phyloP scores from a whole-genome alignment of 2,113 vertebrate genomes.

The Corythaeola cristata region DNA sequence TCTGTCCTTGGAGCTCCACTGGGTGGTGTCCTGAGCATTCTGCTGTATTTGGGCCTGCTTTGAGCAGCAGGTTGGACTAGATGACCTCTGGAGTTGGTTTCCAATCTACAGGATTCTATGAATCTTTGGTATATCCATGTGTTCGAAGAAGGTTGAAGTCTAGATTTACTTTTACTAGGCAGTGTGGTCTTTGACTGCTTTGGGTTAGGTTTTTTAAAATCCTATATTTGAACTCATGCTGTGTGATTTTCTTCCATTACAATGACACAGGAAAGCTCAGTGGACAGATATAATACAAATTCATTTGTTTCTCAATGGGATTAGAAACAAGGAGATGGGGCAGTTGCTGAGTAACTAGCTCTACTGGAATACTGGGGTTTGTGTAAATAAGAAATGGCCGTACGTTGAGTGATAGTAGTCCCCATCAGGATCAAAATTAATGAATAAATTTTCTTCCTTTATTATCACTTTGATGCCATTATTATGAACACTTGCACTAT shows the following conservation, averaged over 20 bases:
- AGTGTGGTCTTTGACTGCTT: neutral
- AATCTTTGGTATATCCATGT: neutral
- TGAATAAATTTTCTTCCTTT: neutral
- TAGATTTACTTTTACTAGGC: neutral
- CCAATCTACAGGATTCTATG: neutral
- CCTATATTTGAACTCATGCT: neutral
- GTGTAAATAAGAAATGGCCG: neutral
- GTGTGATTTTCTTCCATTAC: neutral
- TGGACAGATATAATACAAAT: neutral
- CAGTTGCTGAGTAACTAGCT: neutral
- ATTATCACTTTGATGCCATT: neutral
- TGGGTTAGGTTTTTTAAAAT: neutral
- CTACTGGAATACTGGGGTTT: neutral
- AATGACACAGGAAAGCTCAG: neutral
- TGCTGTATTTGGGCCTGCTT: neutral
- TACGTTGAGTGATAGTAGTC: accelerated
- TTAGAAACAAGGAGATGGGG: neutral
- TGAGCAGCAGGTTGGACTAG: neutral
- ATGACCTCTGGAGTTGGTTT: neutral
- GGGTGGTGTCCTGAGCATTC: neutral
- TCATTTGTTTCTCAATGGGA: neutral
- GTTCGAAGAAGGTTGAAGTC: neutral
- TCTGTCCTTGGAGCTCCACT: neutral
- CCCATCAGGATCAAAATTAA: neutral
- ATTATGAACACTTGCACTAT: neutral